Conservation (phyloP, 23 tunicate species). For the Styela clava region DNA sequence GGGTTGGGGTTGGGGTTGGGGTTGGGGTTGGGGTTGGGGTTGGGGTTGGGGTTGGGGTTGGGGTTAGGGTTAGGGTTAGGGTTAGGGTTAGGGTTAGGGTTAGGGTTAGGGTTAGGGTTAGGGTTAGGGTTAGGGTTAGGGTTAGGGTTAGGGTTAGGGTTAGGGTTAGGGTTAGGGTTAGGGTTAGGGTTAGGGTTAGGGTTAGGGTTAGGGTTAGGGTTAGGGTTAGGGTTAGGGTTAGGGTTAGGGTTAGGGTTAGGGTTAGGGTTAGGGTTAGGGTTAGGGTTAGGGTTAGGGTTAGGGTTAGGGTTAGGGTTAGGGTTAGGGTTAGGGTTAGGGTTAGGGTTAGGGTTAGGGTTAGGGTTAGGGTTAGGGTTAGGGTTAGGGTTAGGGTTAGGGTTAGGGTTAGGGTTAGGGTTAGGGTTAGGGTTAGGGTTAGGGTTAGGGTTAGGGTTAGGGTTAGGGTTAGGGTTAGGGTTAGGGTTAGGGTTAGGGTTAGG, state of each 20-base stretch:
- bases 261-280: constrained; percentile 49
- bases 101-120: constrained; percentile 65
- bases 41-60: constrained; percentile 74
- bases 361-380: too few relatives aligned
- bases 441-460: constrained; percentile 70
- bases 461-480: constrained; percentile 73
- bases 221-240: constrained; percentile 38
- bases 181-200: constrained; percentile 65
- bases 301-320: constrained; percentile 63
- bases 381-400: constrained; percentile 64
- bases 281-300: constrained; percentile 62
- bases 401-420: constrained; percentile 74
- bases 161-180: constrained; percentile 63
- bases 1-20: constrained; percentile 78
- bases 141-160: constrained; percentile 62
- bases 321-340: constrained; percentile 49
- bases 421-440: constrained; percentile 67
- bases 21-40: constrained; percentile 74
- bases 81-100: constrained; percentile 82
- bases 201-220: constrained; percentile 63
- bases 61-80: constrained; percentile 72
- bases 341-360: constrained; percentile 55
- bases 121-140: constrained; percentile 76
- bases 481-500: constrained; percentile 81
- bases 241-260: constrained; percentile 42